Base-by-base conservation (phyloP, 1,140 invertebrate species). In the Pantala flavescens region DNA sequence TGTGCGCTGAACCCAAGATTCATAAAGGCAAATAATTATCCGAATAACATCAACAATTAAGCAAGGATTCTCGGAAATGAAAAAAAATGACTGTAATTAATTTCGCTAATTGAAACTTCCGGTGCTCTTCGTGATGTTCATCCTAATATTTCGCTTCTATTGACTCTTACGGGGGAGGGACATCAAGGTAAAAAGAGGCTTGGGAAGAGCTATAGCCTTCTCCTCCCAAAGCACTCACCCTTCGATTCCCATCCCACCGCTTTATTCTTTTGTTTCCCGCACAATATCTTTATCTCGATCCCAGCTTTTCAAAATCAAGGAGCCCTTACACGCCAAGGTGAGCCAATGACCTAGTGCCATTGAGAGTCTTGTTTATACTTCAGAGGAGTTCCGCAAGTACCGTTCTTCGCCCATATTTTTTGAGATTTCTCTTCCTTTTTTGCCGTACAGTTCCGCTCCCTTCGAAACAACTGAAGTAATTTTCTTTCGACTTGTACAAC, bases 241-340 rank as follows among this genome's bases (percentile, higher is more conserved):
- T 63, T 63, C 49, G n/a, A 63, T 3, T 63, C 49, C 28, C 49
- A 63, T 12, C 49, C 3, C n/a, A 1, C 49, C 49, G 1, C 14
- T 63, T 7, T 63, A 16, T 63, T 63, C 49, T 63, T 63, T 63
- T 63, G 49, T 63, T 63, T 63, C 49, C 16, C 49, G 12, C n/a
- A 21, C 49, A 63, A 63, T 63, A 63, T 63, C 49, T 63, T 21
- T 12, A 63, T 63, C 49, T 19, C 49, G n/a, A 63, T 63, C 49
- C 49, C 14, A 63, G 49, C 49, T 63, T 63, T 63, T 63, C 49
- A 63, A 63, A 63, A 63, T 63, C 49, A 63, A 63, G 49, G n/a
- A 63, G n/a, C 49, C 12, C n/a, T 63, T 63, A 63, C n/a, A 19
- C 49, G 49, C 49, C 49, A 63, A 63, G 49, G 49, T 63, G n/a